Base-by-base conservation (phyloP, 2,113 vertebrate genomes). In the Cyanoramphus novaezelandiae region DNA sequence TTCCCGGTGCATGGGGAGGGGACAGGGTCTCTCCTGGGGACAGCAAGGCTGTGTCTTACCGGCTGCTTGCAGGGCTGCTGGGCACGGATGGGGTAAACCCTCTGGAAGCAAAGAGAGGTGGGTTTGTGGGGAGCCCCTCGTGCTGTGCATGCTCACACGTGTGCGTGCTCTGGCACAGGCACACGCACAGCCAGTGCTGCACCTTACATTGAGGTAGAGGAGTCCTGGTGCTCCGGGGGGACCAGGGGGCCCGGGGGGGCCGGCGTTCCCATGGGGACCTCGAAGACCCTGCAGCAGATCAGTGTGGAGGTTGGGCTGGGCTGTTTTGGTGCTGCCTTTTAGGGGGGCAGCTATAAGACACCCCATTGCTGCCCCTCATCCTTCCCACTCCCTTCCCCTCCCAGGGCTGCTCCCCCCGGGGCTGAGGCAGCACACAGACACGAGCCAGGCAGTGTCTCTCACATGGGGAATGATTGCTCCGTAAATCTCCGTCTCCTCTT, bases 121-220 rank as follows among this genome's bases (percentile, higher is more conserved):
- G 72, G 41, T 76, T 85, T 46, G 29, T 5, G 20, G 29, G n/a
- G 14, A 33, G 59, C 27, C 11, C 5, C 37, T 55, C 2, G 5
- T 35, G 46, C 88, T 14, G 4, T 9, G 81, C 87, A n/a, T 0
- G 0, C 28, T 60, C 75, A 57, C 60, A 33, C 2, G 0, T 3
- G 44, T 11, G 37, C 2, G n/a, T 11, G 28, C 72, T 53, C 72
- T 31, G 46, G 59, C 59, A 95, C 77, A 23, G 25, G 31, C 0
- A 0, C 17, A 53, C 60, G 69, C 64, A 28, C 70, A 84, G 57
- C 31, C 84, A 3, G 1, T 2, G 13, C 78, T 47, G 65, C 17
- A 8, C 71, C 97, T 97, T 96, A 98, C 97, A 0, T 97, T 98
- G 82, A 97, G 8, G 80, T 97, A 98, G 72, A 97, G 83, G n/a